phyloP scores from a whole-genome alignment of 2,888 invertebrate species.

The Acanthacorydalis orientalis region DNA sequence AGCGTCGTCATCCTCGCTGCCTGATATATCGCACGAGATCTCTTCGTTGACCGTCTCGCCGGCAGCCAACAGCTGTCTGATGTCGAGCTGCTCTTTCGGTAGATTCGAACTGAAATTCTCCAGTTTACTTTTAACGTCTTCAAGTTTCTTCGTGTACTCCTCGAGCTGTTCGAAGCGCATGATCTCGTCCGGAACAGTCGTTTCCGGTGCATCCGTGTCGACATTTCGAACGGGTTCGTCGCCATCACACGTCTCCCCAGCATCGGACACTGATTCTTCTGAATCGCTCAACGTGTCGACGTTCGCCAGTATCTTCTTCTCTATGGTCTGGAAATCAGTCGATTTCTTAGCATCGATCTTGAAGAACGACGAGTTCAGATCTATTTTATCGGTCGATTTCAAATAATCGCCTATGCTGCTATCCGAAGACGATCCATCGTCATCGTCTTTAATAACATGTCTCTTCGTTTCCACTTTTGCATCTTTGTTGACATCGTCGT shows the following conservation, averaged over 20 bases:
- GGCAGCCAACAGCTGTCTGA: conserved; percentile 44
- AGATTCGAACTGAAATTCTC: conserved; percentile 28
- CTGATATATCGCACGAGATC: conserved; percentile 16
- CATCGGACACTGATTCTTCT: conserved; percentile 13
- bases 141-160: conserved; percentile 39
- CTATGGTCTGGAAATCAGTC: conserved; percentile 18
- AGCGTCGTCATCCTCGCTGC: conserved; percentile 15
- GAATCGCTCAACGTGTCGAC: conserved; percentile 20
- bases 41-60: conserved; percentile 35
- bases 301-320: conserved; percentile 20
- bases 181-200: background rate
- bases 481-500: too few relatives aligned
- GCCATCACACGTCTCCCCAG: conserved; percentile 4
- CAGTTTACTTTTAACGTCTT: conserved; percentile 39
- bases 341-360: conserved; percentile 10
- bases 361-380: conserved; percentile 37
- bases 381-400: conserved; percentile 32
- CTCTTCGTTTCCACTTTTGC: too few relatives aligned
- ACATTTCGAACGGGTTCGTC: conserved; percentile 7
- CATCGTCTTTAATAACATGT: background rate
- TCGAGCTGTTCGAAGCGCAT: conserved; percentile 37
- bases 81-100: conserved; percentile 27
- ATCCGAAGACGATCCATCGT: conserved; percentile 22
- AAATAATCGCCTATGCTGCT: conserved; percentile 36
- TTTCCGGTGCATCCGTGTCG: conserved; percentile 4